Evolutionary conservation across 2,888 invertebrate species (phyloP).

Genomic region (Andrena camellia): DNA sequence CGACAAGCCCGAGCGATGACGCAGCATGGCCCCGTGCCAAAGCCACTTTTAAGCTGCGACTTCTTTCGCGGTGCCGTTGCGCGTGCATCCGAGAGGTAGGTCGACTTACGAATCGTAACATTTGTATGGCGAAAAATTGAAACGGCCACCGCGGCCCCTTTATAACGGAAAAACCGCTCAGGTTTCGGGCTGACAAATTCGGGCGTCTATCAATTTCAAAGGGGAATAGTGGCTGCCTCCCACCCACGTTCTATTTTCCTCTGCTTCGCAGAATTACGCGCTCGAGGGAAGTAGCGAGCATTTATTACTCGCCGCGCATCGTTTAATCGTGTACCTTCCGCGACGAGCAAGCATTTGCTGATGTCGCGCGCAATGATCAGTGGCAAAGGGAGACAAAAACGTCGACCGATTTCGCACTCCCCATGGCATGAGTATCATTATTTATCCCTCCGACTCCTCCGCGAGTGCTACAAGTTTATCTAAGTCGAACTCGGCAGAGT

Average conservation of each 20-base stretch:
- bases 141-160: background rate
- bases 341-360: background rate
- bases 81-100: constrained; percentile 37
- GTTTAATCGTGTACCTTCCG: constrained; percentile 18
- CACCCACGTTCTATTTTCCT: constrained; percentile 5
- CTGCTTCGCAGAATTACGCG: constrained; percentile 5
- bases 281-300: constrained; percentile 6
- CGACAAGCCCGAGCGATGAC: constrained; percentile 71
- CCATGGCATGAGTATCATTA: no score
- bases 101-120: constrained; percentile 29
- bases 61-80: constrained; percentile 39
- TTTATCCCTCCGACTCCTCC: background rate
- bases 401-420: background rate
- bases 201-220: constrained; percentile 24
- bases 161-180: background rate
- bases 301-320: constrained; percentile 18
- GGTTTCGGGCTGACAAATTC: constrained; percentile 5
- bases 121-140: constrained; percentile 40
- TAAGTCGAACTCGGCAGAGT: background rate
- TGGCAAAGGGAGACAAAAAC: background rate
- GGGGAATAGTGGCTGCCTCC: background rate
- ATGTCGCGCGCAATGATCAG: background rate
- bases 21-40: constrained; percentile 75
- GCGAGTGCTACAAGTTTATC: no score
- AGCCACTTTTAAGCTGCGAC: constrained; percentile 69